Evolutionary conservation across 2,797 vertebrate genomes (phyloP).

Genomic region (Zalophus californianus): DNA sequence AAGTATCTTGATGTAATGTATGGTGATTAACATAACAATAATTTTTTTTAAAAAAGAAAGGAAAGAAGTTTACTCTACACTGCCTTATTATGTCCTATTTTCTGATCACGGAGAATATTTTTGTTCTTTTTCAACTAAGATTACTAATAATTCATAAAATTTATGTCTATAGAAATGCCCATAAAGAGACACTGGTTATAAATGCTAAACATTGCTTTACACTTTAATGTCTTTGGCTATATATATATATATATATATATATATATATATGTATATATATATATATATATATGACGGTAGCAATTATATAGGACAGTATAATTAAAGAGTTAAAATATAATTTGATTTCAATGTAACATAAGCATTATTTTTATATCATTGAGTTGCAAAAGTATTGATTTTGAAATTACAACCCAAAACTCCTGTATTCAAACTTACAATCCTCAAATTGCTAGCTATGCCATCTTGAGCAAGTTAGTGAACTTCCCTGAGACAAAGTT

Average conservation of each 20-base stretch:
- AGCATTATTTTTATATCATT: neutral
- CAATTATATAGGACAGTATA: neutral
- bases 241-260: too few relatives aligned
- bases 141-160: neutral
- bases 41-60: neutral
- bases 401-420: neutral
- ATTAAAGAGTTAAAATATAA: neutral
- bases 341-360: constrained; percentile 22
- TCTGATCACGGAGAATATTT: neutral
- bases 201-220: neutral
- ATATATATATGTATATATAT: too few relatives aligned
- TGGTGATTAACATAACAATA: too few relatives aligned
- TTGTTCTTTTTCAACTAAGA: neutral
- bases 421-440: neutral
- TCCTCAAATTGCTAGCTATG: neutral
- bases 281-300: neutral
- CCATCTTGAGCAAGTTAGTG: neutral
- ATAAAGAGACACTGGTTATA: neutral
- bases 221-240: neutral
- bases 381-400: neutral
- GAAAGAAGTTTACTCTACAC: neutral
- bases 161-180: neutral
- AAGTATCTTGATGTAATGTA: neutral
- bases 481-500: neutral
- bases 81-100: neutral